Percentiles rank a stretch among this genome's conserved stretches.
phyloP scores from a whole-genome alignment of 2,113 vertebrate genomes.

The Chionomys nivalis region DNA sequence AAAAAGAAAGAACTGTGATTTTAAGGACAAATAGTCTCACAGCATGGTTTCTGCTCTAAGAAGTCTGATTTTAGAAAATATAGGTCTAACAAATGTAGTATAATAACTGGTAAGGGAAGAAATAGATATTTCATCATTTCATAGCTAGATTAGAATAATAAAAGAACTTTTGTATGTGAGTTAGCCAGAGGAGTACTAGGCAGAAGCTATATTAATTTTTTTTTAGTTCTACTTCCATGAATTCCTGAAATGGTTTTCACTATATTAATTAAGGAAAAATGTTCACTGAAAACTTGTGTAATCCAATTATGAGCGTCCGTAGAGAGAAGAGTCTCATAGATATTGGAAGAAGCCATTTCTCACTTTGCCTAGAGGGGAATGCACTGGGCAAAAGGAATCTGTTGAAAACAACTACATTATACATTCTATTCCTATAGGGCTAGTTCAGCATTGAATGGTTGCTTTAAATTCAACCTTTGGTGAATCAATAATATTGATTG shows the following conservation, averaged over 20 bases:
- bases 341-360: background rate
- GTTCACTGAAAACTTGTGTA: background rate
- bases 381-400: constrained; percentile 9
- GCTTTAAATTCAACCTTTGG: constrained; percentile 62
- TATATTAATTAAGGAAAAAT: background rate
- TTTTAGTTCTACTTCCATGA: background rate
- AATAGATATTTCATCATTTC: background rate
- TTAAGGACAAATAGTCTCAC: background rate
- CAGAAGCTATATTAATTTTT: background rate
- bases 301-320: background rate
- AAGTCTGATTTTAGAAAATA: background rate
- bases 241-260: background rate
- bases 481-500: constrained; percentile 57
- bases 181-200: background rate
- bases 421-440: constrained; percentile 21
- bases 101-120: background rate
- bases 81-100: background rate
- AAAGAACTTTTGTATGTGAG: background rate
- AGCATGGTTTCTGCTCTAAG: background rate
- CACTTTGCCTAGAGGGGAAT: background rate
- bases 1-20: background rate
- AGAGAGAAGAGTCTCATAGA: background rate
- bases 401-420: constrained; percentile 17
- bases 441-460: constrained; percentile 51
- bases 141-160: constrained; percentile 8